phyloP scores from a whole-genome alignment of 2,797 vertebrate genomes.

The Periophthalmus magnuspinnatus region DNA sequence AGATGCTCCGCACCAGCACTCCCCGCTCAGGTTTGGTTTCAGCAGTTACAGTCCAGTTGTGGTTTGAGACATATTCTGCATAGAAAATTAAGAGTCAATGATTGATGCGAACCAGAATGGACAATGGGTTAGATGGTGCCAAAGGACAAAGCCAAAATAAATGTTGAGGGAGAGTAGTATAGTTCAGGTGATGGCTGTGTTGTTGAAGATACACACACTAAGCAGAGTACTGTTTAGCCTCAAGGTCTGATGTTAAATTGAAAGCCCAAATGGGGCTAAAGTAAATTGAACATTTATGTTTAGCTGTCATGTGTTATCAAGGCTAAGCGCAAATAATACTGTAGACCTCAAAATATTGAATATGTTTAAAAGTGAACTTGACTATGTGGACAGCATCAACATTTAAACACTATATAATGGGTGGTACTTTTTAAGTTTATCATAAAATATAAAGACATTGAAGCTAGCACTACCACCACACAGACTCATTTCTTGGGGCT shows the following conservation, averaged over 20 bases:
- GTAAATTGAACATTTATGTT: slow-evolving; percentile 18
- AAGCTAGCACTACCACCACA: not conserved
- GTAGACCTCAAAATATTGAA: not conserved
- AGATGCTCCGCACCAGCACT: slow-evolving; percentile 40
- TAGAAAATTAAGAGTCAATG: slow-evolving; percentile 36
- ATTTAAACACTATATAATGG: too few relatives aligned
- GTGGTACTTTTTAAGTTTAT: not conserved
- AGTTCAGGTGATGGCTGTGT: slow-evolving; percentile 39
- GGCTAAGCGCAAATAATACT: not conserved
- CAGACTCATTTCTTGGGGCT: not conserved
- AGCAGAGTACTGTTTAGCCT: slow-evolving; percentile 35
- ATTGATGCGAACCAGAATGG: slow-evolving; percentile 50
- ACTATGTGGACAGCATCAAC: too few relatives aligned
- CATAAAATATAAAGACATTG: not conserved
- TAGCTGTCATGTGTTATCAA: slow-evolving; percentile 1
- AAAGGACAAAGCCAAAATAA: slow-evolving; percentile 47
- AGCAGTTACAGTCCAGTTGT: slow-evolving; percentile 30
- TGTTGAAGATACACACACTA: slow-evolving; percentile 10
- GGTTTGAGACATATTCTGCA: slow-evolving; percentile 40
- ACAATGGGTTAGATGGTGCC: slow-evolving; percentile 22
- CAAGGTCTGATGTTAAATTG: slow-evolving; percentile 10
- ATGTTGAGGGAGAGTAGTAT: slow-evolving; percentile 33
- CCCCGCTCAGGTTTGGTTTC: slow-evolving; percentile 39
- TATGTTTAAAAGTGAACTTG: too few relatives aligned
- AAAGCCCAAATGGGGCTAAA: slow-evolving; percentile 1